These are phyloP conservation scores for Microtus oregoni DNA, from an alignment of 2,113 vertebrate species.

Conservation along the genomic window DNA sequence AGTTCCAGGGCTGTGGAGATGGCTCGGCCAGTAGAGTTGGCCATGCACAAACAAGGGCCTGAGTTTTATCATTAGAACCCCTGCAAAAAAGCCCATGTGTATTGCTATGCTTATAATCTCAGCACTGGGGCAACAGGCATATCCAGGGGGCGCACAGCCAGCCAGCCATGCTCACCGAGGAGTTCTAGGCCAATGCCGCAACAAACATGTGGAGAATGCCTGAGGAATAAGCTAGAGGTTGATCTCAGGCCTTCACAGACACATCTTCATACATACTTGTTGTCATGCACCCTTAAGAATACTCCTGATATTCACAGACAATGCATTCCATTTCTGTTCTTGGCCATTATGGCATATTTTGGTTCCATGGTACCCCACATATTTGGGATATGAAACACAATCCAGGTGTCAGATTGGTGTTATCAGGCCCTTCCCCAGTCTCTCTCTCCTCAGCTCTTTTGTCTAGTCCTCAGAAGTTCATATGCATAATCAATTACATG, in stretches of 20 bases:
- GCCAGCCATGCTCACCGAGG: neutral
- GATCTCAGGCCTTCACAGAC: neutral
- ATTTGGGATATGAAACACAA: neutral
- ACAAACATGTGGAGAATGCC: neutral
- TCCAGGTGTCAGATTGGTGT: neutral
- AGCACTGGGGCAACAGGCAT: too few relatives aligned
- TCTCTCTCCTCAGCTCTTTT: neutral
- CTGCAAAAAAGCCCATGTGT: neutral
- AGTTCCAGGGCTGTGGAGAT: too few relatives aligned
- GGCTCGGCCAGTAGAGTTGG: neutral
- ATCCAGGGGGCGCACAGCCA: neutral
- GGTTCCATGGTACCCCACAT: neutral
- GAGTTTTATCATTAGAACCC: neutral
- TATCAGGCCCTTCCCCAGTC: accelerated
- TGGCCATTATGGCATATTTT: neutral
- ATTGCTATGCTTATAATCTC: neutral
- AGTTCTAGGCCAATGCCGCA: neutral
- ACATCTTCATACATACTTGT: neutral
- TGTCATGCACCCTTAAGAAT: neutral
- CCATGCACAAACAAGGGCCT: neutral
- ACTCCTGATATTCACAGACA: neutral
- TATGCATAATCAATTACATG: neutral
- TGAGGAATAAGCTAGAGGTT: too few relatives aligned
- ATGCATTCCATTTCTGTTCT: neutral
- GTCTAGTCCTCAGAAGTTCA: neutral